These are phyloP conservation scores for Drosophila gaucha DNA, from an alignment of 2,888 invertebrate genomes.

Conservation along the genomic window DNA sequence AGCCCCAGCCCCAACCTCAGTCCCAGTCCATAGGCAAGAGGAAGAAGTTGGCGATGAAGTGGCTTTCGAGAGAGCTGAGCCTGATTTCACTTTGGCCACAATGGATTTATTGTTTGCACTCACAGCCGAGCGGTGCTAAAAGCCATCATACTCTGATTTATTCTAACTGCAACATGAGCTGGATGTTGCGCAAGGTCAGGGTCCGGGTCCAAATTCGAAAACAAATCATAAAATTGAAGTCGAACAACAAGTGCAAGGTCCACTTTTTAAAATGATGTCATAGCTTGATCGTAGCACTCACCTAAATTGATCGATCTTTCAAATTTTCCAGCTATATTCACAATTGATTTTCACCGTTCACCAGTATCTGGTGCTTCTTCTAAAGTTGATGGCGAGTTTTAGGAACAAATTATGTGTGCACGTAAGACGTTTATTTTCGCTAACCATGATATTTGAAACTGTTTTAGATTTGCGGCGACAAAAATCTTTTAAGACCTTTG, in stretches of 20 bases:
- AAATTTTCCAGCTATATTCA: background rate
- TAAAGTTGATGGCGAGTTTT: background rate
- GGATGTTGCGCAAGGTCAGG: conserved; percentile 9
- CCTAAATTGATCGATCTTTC: background rate
- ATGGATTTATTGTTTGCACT: conserved; percentile 78
- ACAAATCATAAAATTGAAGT: conserved; percentile 12
- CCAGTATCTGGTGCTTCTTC: background rate
- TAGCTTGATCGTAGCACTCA: background rate
- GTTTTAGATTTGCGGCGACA: background rate
- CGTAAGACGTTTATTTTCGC: background rate
- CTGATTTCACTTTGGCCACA: conserved; percentile 79
- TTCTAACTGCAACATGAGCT: conserved; percentile 14
- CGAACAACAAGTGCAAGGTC: conserved; percentile 23
- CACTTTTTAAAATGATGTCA: conserved; percentile 41
- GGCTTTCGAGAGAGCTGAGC: conserved; percentile 73
- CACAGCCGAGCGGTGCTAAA: conserved; percentile 39
- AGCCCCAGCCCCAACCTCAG: background rate
- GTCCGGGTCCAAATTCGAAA: conserved; percentile 5
- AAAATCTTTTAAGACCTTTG: conserved; percentile 8
- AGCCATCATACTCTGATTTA: conserved; percentile 22
- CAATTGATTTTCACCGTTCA: background rate
- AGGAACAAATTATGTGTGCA: background rate
- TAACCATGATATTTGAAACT: conserved; percentile 12
- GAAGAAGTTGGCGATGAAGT: conserved; percentile 60
- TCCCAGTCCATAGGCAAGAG: background rate